These are phyloP conservation scores for Holothuria scabra DNA, from an alignment of 53 echinoderm and acorn worm species.

Conservation along the genomic window DNA sequence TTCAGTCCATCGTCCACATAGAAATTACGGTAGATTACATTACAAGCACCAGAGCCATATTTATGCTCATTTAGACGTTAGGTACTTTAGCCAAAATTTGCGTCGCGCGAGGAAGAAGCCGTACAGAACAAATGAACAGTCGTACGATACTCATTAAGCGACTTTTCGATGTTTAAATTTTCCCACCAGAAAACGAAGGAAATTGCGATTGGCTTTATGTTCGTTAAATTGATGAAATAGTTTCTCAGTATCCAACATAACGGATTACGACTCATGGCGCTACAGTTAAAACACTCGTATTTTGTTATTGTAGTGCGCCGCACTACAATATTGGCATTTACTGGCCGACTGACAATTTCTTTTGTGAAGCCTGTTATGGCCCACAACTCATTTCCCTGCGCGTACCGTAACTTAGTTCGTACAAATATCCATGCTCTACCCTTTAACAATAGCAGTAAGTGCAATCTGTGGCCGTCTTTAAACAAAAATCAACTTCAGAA, in stretches of 20 bases:
- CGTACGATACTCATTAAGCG: constrained; percentile 24
- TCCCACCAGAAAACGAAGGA: too few species aligned
- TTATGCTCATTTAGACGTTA: constrained; percentile 20
- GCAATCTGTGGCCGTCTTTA: too few species aligned
- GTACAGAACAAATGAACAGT: constrained; percentile 63
- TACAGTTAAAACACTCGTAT: constrained; percentile 32
- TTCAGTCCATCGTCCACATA: constrained; percentile 74
- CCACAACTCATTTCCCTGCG: too few species aligned
- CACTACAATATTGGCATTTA: not conserved
- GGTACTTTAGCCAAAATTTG: constrained; percentile 59
- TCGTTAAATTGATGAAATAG: constrained; percentile 3
- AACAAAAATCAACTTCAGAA: too few species aligned
- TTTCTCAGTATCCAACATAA: constrained; percentile 33
- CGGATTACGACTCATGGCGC: constrained; percentile 28
- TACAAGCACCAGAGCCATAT: constrained; percentile 31
- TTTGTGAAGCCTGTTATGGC: too few species aligned
- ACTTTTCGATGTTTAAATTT: constrained; percentile 24
- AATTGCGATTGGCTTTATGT: not conserved
- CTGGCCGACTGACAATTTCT: too few species aligned
- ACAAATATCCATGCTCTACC: too few species aligned
- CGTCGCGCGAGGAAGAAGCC: constrained; percentile 53
- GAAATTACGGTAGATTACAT: constrained; percentile 54
- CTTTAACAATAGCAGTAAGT: too few species aligned
- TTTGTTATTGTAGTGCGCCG: not conserved
- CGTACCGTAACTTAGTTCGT: too few species aligned